Base-by-base conservation (phyloP, 1,140 invertebrate genomes). In the Ditylenchus dipsaci region DNA sequence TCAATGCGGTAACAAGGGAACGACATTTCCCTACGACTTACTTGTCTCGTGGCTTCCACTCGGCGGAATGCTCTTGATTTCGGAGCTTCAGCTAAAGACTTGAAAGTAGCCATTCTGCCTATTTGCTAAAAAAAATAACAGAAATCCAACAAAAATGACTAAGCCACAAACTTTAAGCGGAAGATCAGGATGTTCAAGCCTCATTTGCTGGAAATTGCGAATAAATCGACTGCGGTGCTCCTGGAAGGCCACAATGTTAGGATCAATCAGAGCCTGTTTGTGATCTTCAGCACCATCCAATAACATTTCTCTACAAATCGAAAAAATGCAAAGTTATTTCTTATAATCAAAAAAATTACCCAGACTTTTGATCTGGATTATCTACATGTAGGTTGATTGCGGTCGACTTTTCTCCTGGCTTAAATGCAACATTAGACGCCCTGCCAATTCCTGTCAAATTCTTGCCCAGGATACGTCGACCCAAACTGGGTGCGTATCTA, bases 11-110 rank as follows among this genome's bases (percentile, higher is more conserved):
- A n/a, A n/a, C n/a, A n/a, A n/a, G n/a, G n/a, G n/a, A n/a, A n/a
- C n/a, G n/a, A n/a, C n/a, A n/a, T n/a, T n/a, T n/a, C n/a, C n/a
- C n/a, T n/a, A n/a, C 53, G 38, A 7, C 21, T 69, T 26, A 71
- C 3, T 21, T 49, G n/a, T 26, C 42, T 38, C 19, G 26, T 58
- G 0, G 65, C 74, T 61, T 79, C 92, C 61, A 97, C 92, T 65
- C 95, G 87, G 83, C 97, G 97, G 84, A 95, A 97, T 0, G 95
- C 95, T 61, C 95, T 86, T 63, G 91, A 93, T 83, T 97, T 97
- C 0, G 92, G 93, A 1, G 93, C 93, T n/a, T 90, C 88, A 63
- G 91, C 90, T 68, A 96, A 87, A 21, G 96, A 88, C 75, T 95
- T 90, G 78, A 95, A 91, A 74, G 95, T 89, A 0, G 94, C 94